Base-by-base conservation (phyloP, 2,888 invertebrate species). In the Amiota minor region DNA sequence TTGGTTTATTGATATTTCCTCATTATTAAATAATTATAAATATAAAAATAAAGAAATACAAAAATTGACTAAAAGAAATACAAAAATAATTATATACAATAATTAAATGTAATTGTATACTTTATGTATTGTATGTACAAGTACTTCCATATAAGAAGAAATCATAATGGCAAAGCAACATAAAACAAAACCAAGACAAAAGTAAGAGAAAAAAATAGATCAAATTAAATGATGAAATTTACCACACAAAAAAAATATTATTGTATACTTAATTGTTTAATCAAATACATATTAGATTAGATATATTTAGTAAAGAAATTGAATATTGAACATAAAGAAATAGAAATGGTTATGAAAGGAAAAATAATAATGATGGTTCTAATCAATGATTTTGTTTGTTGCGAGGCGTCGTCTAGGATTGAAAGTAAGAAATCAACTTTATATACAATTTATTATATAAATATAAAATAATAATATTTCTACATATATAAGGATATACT, bases 41-140 rank as follows among this genome's bases (percentile, higher is more conserved):
- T 62, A 62, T 50, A 12, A 18, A 18, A 71, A 62, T 49, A 71
- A 62, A 20, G 9, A 18, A 55, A 62, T 14, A 14, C 49, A 62
- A 62, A 3, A 64, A 53, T 35, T 18, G 20, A 9, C 20, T n/a
- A 45, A 11, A 69, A 47, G 18, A 45, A 65, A 53, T 50, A 50
- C 49, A 49, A 50, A 68, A 70, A 45, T 46, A 70, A 70, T 10
- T n/a, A 74, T 62, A 76, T 74, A 76, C 76, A 76, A 76, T 76
- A 76, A 76, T 74, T 76, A 74, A 74, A 76, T 72, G 73, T 76
- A 76, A 76, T 71, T 35, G 35, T 35, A 35, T 35, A 35, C 35
- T 69, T 56, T 64, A 64, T 69, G 72, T 35, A 35, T 8, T 69
- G 47, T 64, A 64, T 69, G 72, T 74, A 72, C 73, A 71, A 35